Percentiles rank a stretch among this genome's conserved stretches.
Evolutionary conservation across 1,140 invertebrate genomes (phyloP).

Genomic region (Cydia amplana): DNA sequence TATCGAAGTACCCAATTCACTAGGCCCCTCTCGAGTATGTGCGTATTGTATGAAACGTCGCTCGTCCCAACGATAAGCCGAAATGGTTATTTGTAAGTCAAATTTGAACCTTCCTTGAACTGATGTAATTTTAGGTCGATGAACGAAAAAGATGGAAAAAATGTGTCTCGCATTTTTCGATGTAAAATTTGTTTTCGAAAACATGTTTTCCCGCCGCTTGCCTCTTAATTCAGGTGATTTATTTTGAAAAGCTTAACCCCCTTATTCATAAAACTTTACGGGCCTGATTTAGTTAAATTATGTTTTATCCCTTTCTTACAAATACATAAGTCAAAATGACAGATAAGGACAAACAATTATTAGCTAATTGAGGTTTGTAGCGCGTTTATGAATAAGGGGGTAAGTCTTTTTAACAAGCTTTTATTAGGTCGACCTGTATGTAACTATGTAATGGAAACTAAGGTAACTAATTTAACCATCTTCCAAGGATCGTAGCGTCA

Average conservation of each 20-base stretch:
- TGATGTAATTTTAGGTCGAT: neutral
- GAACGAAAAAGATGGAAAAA: neutral
- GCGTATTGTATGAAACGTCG: neutral
- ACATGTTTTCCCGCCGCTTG: neutral
- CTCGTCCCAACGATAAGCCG: neutral
- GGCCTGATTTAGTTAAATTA: too few relatives aligned
- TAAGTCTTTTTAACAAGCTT: too few relatives aligned
- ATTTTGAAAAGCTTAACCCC: neutral
- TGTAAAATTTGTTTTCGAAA: neutral
- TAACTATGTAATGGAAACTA: too few relatives aligned
- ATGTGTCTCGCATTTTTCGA: neutral
- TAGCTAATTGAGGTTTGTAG: too few relatives aligned
- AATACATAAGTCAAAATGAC: too few relatives aligned
- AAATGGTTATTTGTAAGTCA: conserved; percentile 4
- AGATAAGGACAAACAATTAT: too few relatives aligned
- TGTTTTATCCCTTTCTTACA: too few relatives aligned
- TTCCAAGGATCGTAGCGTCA: too few relatives aligned
- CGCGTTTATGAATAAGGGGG: too few relatives aligned
- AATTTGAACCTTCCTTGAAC: neutral
- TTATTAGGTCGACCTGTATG: too few relatives aligned
- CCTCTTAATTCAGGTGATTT: neutral
- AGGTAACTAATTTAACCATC: too few relatives aligned
- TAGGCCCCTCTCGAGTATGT: neutral
- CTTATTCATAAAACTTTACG: too few relatives aligned
- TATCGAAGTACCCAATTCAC: neutral